These are phyloP conservation scores for Phyto melanocephala DNA, from an alignment of 2,888 invertebrate species.

Conservation along the genomic window DNA sequence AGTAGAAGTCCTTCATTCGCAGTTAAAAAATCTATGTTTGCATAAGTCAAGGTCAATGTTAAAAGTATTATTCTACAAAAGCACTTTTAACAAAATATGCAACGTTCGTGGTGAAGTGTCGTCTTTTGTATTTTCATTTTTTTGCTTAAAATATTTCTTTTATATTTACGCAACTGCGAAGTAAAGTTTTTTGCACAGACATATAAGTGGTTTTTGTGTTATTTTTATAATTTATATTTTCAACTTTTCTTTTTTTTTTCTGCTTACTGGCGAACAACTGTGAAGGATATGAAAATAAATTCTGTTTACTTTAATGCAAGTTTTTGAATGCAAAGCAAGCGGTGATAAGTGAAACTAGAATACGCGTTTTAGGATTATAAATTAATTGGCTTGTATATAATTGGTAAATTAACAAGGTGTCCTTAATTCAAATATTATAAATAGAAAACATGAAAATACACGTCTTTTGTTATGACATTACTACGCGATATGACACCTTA, in stretches of 20 bases:
- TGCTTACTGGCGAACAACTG: constrained; percentile 1
- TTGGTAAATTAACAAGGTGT: too few species aligned
- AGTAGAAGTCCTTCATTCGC: background rate
- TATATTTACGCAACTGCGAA: constrained; percentile 40
- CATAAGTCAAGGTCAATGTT: constrained; percentile 56
- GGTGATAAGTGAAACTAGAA: too few species aligned
- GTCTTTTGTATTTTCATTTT: background rate
- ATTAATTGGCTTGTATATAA: too few species aligned
- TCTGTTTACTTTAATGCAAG: constrained; percentile 11
- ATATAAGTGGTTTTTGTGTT: constrained; percentile 17
- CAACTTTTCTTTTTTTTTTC: background rate
- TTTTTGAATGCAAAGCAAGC: constrained; percentile 24
- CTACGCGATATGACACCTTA: too few species aligned
- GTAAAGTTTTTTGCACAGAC: constrained; percentile 32
- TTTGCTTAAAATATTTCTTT: constrained; percentile 24
- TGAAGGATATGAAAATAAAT: background rate
- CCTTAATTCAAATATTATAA: too few species aligned
- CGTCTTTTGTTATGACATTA: too few species aligned
- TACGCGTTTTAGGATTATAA: too few species aligned
- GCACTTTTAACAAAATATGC: background rate
- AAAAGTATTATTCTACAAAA: constrained; percentile 9
- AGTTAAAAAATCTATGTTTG: constrained; percentile 34
- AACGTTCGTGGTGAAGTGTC: background rate
- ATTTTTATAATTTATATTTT: background rate
- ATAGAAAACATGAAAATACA: too few species aligned